phyloP scores from a whole-genome alignment of 2,888 invertebrate species.

The Sycophila texana region DNA sequence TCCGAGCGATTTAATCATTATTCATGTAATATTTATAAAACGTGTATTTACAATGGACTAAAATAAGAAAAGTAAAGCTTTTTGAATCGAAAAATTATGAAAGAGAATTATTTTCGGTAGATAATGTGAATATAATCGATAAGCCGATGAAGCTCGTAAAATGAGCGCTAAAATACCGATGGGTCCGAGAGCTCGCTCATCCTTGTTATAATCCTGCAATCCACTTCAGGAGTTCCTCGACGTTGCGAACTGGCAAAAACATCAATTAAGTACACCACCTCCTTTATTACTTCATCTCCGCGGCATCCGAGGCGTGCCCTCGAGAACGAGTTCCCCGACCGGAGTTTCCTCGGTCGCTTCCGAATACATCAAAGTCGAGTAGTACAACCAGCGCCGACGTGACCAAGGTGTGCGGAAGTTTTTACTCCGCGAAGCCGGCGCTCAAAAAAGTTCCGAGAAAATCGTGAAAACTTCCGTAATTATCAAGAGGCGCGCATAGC shows the following conservation, averaged over 20 bases:
- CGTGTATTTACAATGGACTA: too few relatives aligned
- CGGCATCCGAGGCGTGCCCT: background rate
- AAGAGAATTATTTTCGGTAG: too few relatives aligned
- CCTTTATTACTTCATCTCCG: conserved; percentile 15
- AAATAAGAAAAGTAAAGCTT: too few relatives aligned
- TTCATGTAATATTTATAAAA: too few relatives aligned
- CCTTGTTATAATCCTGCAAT: background rate
- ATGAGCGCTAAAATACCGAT: too few relatives aligned
- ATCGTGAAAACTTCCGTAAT: conserved; percentile 28
- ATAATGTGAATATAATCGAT: too few relatives aligned
- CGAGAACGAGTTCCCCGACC: background rate
- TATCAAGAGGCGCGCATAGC: background rate
- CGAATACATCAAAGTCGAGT: conserved; percentile 30
- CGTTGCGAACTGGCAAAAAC: background rate
- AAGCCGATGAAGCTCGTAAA: too few relatives aligned
- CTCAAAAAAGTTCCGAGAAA: background rate
- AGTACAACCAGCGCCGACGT: conserved; percentile 6
- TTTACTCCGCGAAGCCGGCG: background rate
- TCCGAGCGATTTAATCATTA: too few relatives aligned
- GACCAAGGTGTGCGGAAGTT: conserved; percentile 21
- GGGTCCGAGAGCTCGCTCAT: too few relatives aligned
- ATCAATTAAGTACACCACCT: conserved; percentile 5
- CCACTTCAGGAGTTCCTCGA: background rate
- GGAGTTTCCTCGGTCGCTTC: background rate
- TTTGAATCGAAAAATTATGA: too few relatives aligned